Conservation (phyloP, 1,140 invertebrate species). For the Metopolophium dirhodum region DNA sequence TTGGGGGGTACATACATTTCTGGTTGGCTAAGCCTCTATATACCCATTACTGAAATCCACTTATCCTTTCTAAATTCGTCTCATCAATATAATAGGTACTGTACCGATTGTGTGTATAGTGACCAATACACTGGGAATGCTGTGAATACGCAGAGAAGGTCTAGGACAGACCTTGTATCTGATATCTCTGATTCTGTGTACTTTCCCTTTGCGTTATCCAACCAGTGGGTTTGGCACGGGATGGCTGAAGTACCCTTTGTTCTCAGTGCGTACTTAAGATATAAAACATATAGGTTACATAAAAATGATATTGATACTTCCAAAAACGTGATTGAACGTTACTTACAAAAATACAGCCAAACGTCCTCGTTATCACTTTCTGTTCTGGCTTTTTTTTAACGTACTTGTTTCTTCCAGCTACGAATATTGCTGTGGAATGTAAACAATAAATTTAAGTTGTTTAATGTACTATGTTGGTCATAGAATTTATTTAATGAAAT, state of each 20-base stretch:
- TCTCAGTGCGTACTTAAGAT: constrained; percentile 37
- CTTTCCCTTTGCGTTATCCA: constrained; percentile 76
- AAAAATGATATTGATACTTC: neutral
- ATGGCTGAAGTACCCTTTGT: neutral
- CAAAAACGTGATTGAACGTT: neutral
- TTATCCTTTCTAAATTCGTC: too few species aligned
- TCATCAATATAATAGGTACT: too few species aligned
- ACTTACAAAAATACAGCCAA: constrained; percentile 81
- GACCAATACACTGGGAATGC: constrained; percentile 90
- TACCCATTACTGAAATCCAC: too few species aligned
- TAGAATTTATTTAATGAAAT: too few species aligned
- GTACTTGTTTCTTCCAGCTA: constrained; percentile 76
- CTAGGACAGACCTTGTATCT: constrained; percentile 77
- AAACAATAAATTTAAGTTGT: too few species aligned
- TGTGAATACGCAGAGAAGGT: constrained; percentile 77
- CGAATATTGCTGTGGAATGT: neutral
- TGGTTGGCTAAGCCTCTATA: too few species aligned
- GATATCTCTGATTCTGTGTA: constrained; percentile 74
- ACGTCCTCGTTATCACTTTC: constrained; percentile 81
- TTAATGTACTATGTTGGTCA: too few species aligned
- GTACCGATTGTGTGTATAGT: constrained; percentile 79
- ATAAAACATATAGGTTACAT: neutral
- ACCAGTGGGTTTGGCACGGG: constrained; percentile 71
- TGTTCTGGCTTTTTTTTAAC: constrained; percentile 79
- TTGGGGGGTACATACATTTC: too few species aligned